These are phyloP conservation scores for Corydoras sp. DNA, from an alignment of 2,113 vertebrate species.

Conservation along the genomic window DNA sequence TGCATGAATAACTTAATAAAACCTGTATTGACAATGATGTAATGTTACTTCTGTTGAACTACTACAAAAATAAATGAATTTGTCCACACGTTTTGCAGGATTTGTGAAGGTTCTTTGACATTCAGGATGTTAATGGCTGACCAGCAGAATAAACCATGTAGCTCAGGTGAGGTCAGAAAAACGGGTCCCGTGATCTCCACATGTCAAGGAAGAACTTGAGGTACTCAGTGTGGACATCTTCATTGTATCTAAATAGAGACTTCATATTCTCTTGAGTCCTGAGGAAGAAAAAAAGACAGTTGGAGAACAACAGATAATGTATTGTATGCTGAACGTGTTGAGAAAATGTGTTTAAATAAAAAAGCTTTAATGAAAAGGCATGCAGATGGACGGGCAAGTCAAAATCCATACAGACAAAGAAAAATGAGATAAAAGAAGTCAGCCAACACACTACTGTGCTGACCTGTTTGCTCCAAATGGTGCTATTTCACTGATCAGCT, in stretches of 20 bases:
- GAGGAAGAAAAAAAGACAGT: conserved; percentile 43
- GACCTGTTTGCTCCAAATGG: conserved; percentile 27
- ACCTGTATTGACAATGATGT: conserved; percentile 45
- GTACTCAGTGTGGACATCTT: conserved; percentile 46
- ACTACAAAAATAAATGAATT: conserved; percentile 67
- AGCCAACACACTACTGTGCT: conserved; percentile 23
- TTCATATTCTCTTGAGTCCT: conserved; percentile 91
- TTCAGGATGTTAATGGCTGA: conserved; percentile 41
- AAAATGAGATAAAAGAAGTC: too few relatives aligned
- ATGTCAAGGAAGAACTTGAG: conserved; percentile 50
- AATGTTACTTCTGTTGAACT: conserved; percentile 47
- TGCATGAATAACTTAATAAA: conserved; percentile 45
- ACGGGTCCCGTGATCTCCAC: conserved; percentile 44
- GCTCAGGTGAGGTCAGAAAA: neutral
- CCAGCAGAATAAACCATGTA: conserved; percentile 26
- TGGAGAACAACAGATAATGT: too few relatives aligned
- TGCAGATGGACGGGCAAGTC: too few relatives aligned
- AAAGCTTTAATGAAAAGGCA: too few relatives aligned
- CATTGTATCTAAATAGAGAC: conserved; percentile 81
- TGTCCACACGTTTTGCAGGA: conserved; percentile 51
- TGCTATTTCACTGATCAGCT: conserved; percentile 39
- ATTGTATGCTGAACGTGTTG: too few relatives aligned
- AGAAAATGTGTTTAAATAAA: too few relatives aligned
- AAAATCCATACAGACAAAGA: too few relatives aligned
- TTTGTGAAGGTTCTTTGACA: conserved; percentile 45